Base-by-base conservation (phyloP, 2,113 vertebrate species). In the Peromyscus californicus region DNA sequence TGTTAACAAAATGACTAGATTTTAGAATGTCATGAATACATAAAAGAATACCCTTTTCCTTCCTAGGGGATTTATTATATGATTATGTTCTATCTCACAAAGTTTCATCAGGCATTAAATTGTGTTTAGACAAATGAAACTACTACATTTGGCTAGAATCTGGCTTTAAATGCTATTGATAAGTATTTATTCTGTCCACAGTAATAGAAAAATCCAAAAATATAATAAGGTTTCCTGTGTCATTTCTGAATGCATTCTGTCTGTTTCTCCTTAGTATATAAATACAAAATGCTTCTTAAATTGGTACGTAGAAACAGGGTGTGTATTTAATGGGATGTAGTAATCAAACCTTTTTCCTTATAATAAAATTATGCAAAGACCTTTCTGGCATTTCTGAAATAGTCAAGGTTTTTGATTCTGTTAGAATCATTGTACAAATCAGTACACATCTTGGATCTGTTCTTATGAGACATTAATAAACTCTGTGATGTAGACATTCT, bases 361-460 rank as follows among this genome's bases (percentile, higher is more conserved):
- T 61, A 21, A 61, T 61, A 61, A 1, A 61, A 61, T 80, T 67
- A 33, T 69, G 67, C n/a, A 85, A 33, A 90, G 70, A 74, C 24
- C 0, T 94, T 39, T 75, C 51, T 63, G 0, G 36, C 15, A 57
- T 83, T 93, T 94, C 17, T 93, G 7, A 11, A 94, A 0, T 93
- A 83, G 26, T 88, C 36, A 79, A 45, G 69, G 26, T 91, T 90
- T 89, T 89, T 24, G 4, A 67, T 96, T 93, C 87, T 91, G 21
- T 93, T 96, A 82, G 65, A 96, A 75, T 93, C 87, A 92, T 33
- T 85, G 82, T 90, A 72, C 45, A 42, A 95, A 51, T 63, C 24
- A 8, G 19, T 80, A 1, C 72, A 42, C 36, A 15, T 61, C 36
- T 85, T 89, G 17, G 2, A 10, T 94, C 12, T 90, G 59, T 90